These are phyloP conservation scores for Helicorthomorpha holstii DNA, from an alignment of 1,140 invertebrate genomes.

Conservation along the genomic window DNA sequence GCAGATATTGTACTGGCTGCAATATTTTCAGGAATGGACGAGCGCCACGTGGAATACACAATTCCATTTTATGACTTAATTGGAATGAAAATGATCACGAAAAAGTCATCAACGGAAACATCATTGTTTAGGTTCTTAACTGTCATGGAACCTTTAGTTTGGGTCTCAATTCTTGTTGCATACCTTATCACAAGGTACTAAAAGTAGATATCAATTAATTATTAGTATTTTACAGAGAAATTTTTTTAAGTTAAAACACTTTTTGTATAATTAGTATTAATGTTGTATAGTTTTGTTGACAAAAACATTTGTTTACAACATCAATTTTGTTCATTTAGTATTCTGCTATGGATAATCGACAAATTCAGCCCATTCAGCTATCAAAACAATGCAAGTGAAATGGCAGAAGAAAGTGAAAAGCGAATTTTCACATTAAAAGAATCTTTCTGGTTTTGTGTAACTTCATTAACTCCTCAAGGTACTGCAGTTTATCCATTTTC, in stretches of 20 bases:
- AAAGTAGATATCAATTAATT: no score
- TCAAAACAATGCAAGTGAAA: constrained; percentile 84
- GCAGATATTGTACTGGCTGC: constrained; percentile 79
- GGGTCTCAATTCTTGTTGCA: constrained; percentile 86
- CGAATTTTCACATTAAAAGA: constrained; percentile 89
- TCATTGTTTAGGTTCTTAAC: constrained; percentile 94
- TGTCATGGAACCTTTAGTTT: constrained; percentile 87
- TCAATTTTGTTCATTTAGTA: constrained; percentile 27
- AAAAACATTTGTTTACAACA: neutral
- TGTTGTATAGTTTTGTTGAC: constrained; percentile 2
- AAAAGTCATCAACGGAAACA: constrained; percentile 49
- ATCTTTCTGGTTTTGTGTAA: constrained; percentile 98
- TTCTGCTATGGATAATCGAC: constrained; percentile 90
- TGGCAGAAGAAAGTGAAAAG: constrained; percentile 80
- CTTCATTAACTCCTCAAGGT: constrained; percentile 81
- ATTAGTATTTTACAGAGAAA: no score
- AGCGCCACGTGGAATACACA: constrained; percentile 85
- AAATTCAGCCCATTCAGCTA: constrained; percentile 91
- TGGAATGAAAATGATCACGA: constrained; percentile 82
- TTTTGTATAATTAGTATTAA: no score
- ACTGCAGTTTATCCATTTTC: neutral
- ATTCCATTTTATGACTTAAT: constrained; percentile 91
- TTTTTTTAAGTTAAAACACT: no score
- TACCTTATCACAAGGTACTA: constrained; percentile 79
- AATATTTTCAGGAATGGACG: constrained; percentile 82